phyloP scores from a whole-genome alignment of 2,113 vertebrate species.

The Neolamprologus variostigma region DNA sequence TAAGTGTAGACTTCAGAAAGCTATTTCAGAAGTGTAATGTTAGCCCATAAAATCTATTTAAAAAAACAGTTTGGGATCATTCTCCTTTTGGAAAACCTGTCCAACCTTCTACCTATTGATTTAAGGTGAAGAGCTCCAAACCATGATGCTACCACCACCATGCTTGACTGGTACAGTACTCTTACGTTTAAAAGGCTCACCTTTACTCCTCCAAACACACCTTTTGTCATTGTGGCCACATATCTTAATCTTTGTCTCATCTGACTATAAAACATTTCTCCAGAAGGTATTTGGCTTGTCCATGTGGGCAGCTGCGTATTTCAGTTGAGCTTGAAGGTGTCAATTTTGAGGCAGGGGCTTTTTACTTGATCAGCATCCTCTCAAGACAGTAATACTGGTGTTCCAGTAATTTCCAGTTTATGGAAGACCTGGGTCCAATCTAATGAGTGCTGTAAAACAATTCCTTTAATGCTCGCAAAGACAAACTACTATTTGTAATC shows the following conservation, averaged over 20 bases:
- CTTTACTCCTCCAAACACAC: neutral
- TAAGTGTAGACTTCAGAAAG: neutral
- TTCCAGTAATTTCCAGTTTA: neutral
- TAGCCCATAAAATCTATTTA: fast-evolving
- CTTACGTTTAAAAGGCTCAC: neutral
- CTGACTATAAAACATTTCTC: neutral
- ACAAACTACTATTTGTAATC: fast-evolving
- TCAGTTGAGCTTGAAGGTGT: neutral
- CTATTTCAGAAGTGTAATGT: neutral
- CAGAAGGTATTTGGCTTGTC: neutral
- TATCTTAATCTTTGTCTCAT: neutral
- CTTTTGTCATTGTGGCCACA: neutral
- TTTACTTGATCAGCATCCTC: neutral
- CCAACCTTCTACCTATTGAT: neutral
- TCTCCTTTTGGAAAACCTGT: neutral
- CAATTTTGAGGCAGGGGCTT: fast-evolving
- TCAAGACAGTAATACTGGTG: neutral
- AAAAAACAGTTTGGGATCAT: neutral
- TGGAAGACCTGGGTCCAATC: neutral
- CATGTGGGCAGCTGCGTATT: fast-evolving
- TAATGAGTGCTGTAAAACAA: neutral
- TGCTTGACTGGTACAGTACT: neutral
- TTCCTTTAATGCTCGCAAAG: neutral
- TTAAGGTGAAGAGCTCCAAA: neutral
- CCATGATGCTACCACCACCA: neutral